Evolutionary conservation across 2,888 invertebrate genomes (phyloP), one percentile per base, ranked within the genome.

Genomic region (Lomographa bimaculata): DNA sequence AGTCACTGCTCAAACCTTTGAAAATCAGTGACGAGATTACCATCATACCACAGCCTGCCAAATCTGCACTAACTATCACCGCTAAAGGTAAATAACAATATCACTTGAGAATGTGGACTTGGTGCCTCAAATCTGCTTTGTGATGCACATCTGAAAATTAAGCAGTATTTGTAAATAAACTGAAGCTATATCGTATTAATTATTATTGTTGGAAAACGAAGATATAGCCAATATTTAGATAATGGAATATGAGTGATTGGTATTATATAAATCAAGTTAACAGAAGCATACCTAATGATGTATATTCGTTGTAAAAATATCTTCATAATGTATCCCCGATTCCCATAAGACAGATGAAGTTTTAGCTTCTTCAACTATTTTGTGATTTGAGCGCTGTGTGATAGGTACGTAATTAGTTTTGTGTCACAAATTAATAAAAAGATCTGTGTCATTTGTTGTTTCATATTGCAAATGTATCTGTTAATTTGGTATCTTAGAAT

Each of bases 11-110:
- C 59, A 96, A 96, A 75, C 96, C 96, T 30, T 79, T 96, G 47
- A 96, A 96, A 83, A 96, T 97, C 66, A 96, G 96, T 78, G 96
- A 96, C 76, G 96, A 96, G 85, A 96, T 96, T 60, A 97, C 97
- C 43, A 97, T 97, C 64, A 96, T 96, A 86, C 96, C 96, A 55
- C 96, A 97, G 79, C 96, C 97, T 57, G 93, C 95, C 48, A 85
- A 86, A 58, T 82, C 84, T 11, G 70, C 75, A 27, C 75, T 86
- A 34, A 86, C 86, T 23, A 84, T 86, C 50, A 85, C 86, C 17
- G 81, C 86, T 25, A 87, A 87, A 61, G 86, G 86, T 32, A 86
- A 87, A 86, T 87, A 87, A 69, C 84, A 64, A 54, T 23, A 23
- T 66, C 60, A 71, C 50, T 63, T 67, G 64, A 54, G 54, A 58